These are phyloP conservation scores for Nebria ingens DNA, from an alignment of 1,140 invertebrate species.

Conservation along the genomic window DNA sequence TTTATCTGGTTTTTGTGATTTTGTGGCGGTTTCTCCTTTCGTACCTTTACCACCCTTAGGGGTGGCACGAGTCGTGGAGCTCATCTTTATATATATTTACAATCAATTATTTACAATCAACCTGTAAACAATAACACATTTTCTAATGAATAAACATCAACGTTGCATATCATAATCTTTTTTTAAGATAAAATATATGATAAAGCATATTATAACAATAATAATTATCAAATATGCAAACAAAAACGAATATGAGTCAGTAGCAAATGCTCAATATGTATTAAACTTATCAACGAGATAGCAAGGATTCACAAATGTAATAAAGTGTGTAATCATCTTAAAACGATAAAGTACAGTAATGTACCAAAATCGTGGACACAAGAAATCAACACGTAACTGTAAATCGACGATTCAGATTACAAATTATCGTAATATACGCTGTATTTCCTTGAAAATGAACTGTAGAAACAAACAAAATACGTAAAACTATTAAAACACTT, in stretches of 20 bases:
- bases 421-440: too few species aligned
- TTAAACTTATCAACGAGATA: too few species aligned
- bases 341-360: too few species aligned
- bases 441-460: not conserved
- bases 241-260: not conserved
- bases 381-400: too few species aligned
- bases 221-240: not conserved
- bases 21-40: slow-evolving; percentile 30
- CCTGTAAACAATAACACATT: slow-evolving; percentile 7
- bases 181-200: too few species aligned
- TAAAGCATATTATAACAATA: not conserved
- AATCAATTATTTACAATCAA: slow-evolving; percentile 18
- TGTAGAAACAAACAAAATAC: not conserved
- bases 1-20: slow-evolving; percentile 14
- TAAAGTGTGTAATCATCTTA: too few species aligned
- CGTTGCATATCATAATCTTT: too few species aligned
- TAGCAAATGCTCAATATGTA: not conserved
- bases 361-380: too few species aligned
- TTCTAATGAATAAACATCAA: too few species aligned
- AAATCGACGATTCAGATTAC: too few species aligned
- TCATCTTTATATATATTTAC: slow-evolving; percentile 37
- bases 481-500: slow-evolving; percentile 6
- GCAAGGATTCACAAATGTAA: too few species aligned
- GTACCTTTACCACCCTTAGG: slow-evolving; percentile 34
- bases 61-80: slow-evolving; percentile 35